Evolutionary conservation across 2,113 vertebrate species (phyloP), one percentile per base, ranked within the genome.

Genomic region (Azemiops feae): DNA sequence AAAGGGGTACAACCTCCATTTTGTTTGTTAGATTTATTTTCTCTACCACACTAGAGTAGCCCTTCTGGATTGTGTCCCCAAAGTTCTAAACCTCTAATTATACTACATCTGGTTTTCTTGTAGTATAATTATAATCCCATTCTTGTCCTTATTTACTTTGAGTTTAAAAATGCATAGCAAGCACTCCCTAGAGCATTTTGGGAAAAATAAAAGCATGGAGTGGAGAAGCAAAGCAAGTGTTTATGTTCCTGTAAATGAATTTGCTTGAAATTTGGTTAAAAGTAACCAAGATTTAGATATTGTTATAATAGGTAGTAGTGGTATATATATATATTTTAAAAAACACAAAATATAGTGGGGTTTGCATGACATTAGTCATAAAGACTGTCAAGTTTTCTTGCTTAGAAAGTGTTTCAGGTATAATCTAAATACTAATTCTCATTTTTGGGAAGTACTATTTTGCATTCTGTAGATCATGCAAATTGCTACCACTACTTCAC

Each of bases 401-500:
- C 89, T 64, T 64, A 69, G n/a, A 54, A 94, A 50, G 5, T 60
- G 18, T 43, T 69, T 34, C 30, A 87, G 53, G 47, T 88, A 54
- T 25, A 55, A 47, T 3, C 5, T 74, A 89, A 89, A 89, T n/a
- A 47, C 18, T 85, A 58, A 3, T 81, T 81, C 58, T 60, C 52
- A 0, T 57, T 43, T 88, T 34, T 27, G 55, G 34, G 39, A 89
- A n/a, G 53, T 85, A 1, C 0, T 20, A 30, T 60, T 47, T 43
- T 43, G 57, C 74, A 87, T 89, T 30, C 4, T 55, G 47, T 9
- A 0, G 4, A 3, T 39, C 0, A 0, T 81, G 4, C 74, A 58
- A 52, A 30, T 93, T 81, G 74, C 88, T 87, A 91, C 30, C 94
- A 92, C 94, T 54, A 11, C 57, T 94, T 95, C 90, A 93, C 96